Evolutionary conservation across 2,888 invertebrate genomes (phyloP), one percentile per base, ranked within the genome.

Genomic region (Tenthredo amoena): DNA sequence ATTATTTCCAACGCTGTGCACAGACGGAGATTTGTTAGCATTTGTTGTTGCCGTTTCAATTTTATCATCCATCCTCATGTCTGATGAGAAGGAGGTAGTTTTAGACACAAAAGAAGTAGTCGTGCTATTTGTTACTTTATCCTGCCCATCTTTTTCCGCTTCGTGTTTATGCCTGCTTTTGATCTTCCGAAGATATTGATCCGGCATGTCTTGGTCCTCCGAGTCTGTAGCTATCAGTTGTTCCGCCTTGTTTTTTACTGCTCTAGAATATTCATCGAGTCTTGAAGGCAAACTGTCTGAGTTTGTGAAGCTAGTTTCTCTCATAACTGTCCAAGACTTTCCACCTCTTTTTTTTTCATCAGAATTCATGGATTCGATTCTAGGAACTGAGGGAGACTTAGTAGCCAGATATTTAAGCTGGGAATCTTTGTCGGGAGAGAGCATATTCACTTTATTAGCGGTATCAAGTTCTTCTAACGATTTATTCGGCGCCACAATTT

Each of bases 371-470:
- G 4, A 9, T 1, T n/a, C 21, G 12, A 21, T 71, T n/a, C 43
- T 34, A 21, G 50, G 55, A 31, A 83, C 83, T 15, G 68, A 40
- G 12, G 83, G 83, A 83, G 83, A 83, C 12, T 86, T 86, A 7
- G 83, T 50, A 1, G 84, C 21, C 18, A 89, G 87, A 10, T 85
- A 88, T 71, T 87, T 87, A 9, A 88, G 76, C 76, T 88, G 89
- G 3, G 88, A 88, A 72, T 90, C 88, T 50, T 89, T 84, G 26
- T 88, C 85, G 2, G 89, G 86, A 6, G 89, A 87, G 9, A 89
- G n/a, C n/a, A 90, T 40, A 50, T 85, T 88, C 0, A 85, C 79
- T 58, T 62, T 74, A 58, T n/a, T 84, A 9, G 34, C 58, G 1
- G 81, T 62, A 21, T 81, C 81, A 4, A 81, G 21, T 81, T 81